Base-by-base conservation (phyloP, 2,797 vertebrate genomes). In the Hapalemur alaotrensis region DNA sequence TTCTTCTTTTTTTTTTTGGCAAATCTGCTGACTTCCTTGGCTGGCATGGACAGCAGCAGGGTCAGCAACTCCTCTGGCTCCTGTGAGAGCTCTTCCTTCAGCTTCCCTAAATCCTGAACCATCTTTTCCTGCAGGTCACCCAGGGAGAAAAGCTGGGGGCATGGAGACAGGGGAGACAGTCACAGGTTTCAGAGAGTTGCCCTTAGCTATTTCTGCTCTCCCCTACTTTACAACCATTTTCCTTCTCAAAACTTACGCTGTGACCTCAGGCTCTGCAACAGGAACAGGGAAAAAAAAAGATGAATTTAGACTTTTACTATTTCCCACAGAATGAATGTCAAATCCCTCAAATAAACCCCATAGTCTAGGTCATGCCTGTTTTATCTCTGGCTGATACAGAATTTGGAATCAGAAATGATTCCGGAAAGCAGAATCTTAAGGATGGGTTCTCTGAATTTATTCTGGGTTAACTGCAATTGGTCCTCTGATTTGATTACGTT, bases 191-290 rank as follows among this genome's bases (percentile, higher is more conserved):
- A 78, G 22, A 12, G 57, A 14, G 4, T 41, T 86, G 25, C 65
- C 73, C 6, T 0, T n/a, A 43, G n/a, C 17, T 41, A 35, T 65
- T 30, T 35, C 35, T 67, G 7, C 0, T 13, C 30, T 61, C 38
- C 4, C 25, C 86, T 0, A 0, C 10, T 81, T 63, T 35, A 23
- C 14, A 43, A 35, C 0, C 3, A 30, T n/a, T 80, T 32, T 18
- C 30, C n/a, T 90, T 46, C 32, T 28, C 28, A 70, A 15, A 22
- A 43, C 28, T 69, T 59, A 48, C 2, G 3, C 32, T 30, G 38
- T 18, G 32, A 50, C 54, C 84, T 89, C 20, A 54, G 25, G 32
- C 32, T 87, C 82, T 48, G 61, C 22, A 54, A 28, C n/a, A 69
- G 61, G 1, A 52, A 67, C 28, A 63, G 30, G 20, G 52, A 48